Base-by-base conservation (phyloP, 2,113 vertebrate species). In the Pelusios castaneus region DNA sequence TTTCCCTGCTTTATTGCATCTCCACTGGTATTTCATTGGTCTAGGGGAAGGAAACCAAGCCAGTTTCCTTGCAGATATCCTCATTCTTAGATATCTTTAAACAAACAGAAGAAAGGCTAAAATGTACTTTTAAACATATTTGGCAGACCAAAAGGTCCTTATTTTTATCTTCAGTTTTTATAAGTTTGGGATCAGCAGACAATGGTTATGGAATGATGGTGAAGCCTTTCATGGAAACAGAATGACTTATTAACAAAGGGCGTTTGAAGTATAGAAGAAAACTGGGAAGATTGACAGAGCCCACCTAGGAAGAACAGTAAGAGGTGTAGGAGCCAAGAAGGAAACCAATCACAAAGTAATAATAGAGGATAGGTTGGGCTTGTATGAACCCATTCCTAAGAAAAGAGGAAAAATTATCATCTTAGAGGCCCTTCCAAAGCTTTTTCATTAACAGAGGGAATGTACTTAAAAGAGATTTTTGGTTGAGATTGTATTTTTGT, bases 251-350 rank as follows among this genome's bases (percentile, higher is more conserved):
- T 95, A 93, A 93, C 92, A 92, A 79, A 84, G 63, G 77, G 80
- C 14, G 45, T 19, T 25, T 77, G 60, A 89, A 43, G 80, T 49
- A 89, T 91, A 43, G 92, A 96, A 95, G 89, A 73, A 90, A 91
- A 45, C 84, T 91, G 93, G 82, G 73, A 95, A 96, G 56, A 56
- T 73, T 96, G 80, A 63, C 67, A 83, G 43, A 95, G 92, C 88
- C 96, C 94, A 97, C 95, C 92, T 94, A 92, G 92, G 97, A 95
- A 54, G 91, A 95, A 82, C 95, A 94, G 92, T 83, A 73, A 78
- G 63, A 85, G 12, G 41, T 82, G 41, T 38, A 77, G 85, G n/a
- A 90, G 91, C 91, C 94, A 96, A 95, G 56, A 63, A 63, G 83
- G 94, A 97, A 95, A 95, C 87, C 92, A 95, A 89, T 95, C 91